Conservation (phyloP, 2,888 invertebrate genomes). For the Drosophila nr. medialis region DNA sequence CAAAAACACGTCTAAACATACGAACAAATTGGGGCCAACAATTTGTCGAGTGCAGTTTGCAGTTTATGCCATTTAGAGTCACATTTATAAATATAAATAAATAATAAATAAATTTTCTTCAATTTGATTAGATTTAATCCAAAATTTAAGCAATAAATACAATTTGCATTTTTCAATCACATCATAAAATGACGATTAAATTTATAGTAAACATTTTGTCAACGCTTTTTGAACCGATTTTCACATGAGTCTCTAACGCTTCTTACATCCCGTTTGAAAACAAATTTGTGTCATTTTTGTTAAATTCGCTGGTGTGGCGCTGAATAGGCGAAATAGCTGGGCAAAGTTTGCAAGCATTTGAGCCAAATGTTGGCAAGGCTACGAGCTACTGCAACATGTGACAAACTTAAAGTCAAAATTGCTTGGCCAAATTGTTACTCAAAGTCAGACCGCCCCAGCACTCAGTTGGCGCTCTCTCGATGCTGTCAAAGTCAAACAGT, state of each 20-base stretch:
- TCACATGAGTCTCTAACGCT: constrained; percentile 1
- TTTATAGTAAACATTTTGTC: background rate
- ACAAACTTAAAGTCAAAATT: constrained; percentile 59
- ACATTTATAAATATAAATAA: too few species aligned
- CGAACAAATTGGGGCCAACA: constrained; percentile 24
- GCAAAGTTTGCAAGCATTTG: constrained; percentile 22
- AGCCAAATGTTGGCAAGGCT: constrained; percentile 30
- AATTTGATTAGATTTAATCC: background rate
- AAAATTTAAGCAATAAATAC: background rate
- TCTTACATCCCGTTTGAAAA: background rate
- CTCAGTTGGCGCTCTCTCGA: constrained; percentile 13
- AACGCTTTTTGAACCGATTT: background rate
- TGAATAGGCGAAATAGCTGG: constrained; percentile 17
- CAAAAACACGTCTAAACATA: constrained; percentile 3
- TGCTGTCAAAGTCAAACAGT: constrained; percentile 46
- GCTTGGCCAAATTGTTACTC: constrained; percentile 55
- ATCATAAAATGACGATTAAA: too few species aligned
- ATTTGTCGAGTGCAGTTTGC: constrained; percentile 3
- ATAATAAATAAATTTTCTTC: background rate
- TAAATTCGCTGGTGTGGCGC: constrained; percentile 6
- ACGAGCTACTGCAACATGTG: constrained; percentile 33
- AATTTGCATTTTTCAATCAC: background rate
- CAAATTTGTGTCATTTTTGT: constrained; percentile 12
- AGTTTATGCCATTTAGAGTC: background rate
- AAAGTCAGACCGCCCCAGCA: constrained; percentile 46